A percentile compares a stretch with the other conserved stretches of the same genome.
Conservation (phyloP, 2,888 invertebrate species). For the Amblyteles armatorius region DNA sequence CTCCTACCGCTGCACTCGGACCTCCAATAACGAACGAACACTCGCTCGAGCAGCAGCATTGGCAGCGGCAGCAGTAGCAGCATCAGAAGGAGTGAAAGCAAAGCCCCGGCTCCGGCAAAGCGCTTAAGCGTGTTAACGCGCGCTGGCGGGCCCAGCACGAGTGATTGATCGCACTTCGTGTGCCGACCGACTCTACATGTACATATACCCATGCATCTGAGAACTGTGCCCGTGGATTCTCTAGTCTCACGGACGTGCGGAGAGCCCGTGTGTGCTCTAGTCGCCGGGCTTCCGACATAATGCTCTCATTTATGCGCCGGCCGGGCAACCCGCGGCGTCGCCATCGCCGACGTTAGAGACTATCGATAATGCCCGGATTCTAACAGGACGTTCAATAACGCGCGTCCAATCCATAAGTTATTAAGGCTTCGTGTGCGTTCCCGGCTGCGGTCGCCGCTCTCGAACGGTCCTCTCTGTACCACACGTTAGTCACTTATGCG, state of each 20-base stretch:
- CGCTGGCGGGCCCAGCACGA: conserved; percentile 68
- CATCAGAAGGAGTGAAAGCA: conserved; percentile 41
- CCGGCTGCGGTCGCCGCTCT: conserved; percentile 30
- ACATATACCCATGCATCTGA: conserved; percentile 14
- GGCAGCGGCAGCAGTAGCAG: conserved; percentile 11
- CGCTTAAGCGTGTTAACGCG: conserved; percentile 78
- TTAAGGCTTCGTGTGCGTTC: conserved; percentile 80
- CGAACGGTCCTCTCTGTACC: background rate
- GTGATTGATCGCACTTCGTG: conserved; percentile 80
- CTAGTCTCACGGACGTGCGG: conserved; percentile 10
- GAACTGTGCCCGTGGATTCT: conserved; percentile 44
- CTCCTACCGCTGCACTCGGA: conserved; percentile 23
- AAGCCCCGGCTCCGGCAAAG: conserved; percentile 69
- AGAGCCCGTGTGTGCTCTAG: conserved; percentile 28
- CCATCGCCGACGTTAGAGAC: conserved; percentile 56
- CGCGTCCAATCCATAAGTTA: conserved; percentile 81
- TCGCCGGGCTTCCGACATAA: conserved; percentile 75
- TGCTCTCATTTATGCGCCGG: conserved; percentile 75
- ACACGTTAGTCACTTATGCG: conserved; percentile 41
- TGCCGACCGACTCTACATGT: conserved; percentile 54
- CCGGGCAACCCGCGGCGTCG: conserved; percentile 59
- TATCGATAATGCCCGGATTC: conserved; percentile 82
- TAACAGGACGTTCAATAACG: conserved; percentile 81
- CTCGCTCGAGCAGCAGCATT: conserved; percentile 21
- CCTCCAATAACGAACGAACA: conserved; percentile 49